Base-by-base conservation (phyloP, 2,888 invertebrate species). In the Adineta ricciae region DNA sequence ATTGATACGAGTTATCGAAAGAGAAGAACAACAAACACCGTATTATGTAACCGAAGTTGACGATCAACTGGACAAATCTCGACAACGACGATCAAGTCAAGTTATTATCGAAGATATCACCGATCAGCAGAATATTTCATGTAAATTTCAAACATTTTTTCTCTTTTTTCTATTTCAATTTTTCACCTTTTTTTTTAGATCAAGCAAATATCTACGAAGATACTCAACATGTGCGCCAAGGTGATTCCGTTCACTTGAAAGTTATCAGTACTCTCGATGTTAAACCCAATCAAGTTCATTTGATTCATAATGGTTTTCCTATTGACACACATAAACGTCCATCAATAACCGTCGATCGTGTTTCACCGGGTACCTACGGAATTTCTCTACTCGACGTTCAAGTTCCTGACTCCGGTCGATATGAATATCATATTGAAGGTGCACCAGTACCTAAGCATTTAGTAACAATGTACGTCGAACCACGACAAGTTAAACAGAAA, bases 391-490 rank as follows among this genome's bases (percentile, higher is more conserved):
- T 78, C 9, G 41, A 78, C 24, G 21, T 78, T 21, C 73, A 41
- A 11, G 73, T 78, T 38, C 24, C 73, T 2, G 73, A 78, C 24
- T 78, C 73, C 2, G 73, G 73, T 38, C 73, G 21, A 24, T 78
- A 78, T 41, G 73, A 78, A 78, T 78, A 78, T 78, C 24, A 78
- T 38, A n/a, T 78, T 11, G 73, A 78, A 38, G 73, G 38, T 24
- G n/a, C 73, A 38, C 36, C 73, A 41, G 16, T 11, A 41, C 36
- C 36, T 5, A 78, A 78, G 41, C 73, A 78, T 78, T 41, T 78
- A 38, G 73, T 78, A 38, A 78, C 73, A 78, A 38, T 78, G 38
- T 78, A 78, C 41, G 73, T 78, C 24, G 73, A 78, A 41, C 73
- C 73, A 38, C 73, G 73, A 38, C 73, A 41, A 78, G 21, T 41